These are phyloP conservation scores for Rhombomys opimus DNA, from an alignment of 2,113 vertebrate genomes.

Conservation along the genomic window DNA sequence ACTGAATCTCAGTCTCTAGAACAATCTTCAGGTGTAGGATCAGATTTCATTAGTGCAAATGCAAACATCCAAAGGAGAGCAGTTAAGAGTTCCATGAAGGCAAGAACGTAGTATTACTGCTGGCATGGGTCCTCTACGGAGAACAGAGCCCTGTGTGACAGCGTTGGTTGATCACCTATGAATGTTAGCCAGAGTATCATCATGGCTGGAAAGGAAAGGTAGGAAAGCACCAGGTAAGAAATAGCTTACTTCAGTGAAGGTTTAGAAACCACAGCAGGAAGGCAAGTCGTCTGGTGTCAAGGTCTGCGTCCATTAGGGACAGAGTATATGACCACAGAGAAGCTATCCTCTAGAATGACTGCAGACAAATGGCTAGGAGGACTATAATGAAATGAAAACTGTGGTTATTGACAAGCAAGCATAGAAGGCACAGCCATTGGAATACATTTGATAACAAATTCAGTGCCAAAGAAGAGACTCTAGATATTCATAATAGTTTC, in stretches of 20 bases:
- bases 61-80: not conserved
- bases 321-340: not conserved
- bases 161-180: not conserved
- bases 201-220: not conserved
- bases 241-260: not conserved
- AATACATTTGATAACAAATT: not conserved
- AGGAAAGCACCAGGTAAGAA: not conserved
- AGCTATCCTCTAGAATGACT: not conserved
- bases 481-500: not conserved
- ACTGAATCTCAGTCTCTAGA: not conserved
- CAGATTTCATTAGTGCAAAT: not conserved
- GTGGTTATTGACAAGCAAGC: not conserved
- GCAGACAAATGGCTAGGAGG: not conserved
- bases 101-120: no score
- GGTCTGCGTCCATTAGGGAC: not conserved
- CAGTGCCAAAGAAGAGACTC: not conserved
- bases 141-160: not conserved
- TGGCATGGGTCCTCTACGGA: not conserved
- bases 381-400: not conserved
- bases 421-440: not conserved
- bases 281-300: not conserved
- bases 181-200: not conserved
- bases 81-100: not conserved
- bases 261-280: conserved; percentile 36
- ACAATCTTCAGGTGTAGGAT: not conserved